Conservation (phyloP, 1,140 invertebrate genomes). For the Artemia franciscana region DNA sequence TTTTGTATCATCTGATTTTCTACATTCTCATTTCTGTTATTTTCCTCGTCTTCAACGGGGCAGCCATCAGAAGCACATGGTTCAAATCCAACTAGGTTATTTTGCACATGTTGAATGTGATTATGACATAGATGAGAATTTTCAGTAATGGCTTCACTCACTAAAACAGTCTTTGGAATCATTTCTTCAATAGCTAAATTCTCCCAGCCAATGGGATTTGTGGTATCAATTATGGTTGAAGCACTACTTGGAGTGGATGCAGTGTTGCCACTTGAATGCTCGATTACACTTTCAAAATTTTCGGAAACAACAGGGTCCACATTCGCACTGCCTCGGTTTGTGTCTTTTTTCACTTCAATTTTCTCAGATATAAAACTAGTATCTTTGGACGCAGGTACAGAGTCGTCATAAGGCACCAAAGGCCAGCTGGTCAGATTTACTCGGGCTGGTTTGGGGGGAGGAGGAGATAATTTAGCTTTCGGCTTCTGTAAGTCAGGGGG, state of each 20-base stretch:
- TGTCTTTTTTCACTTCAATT: background rate
- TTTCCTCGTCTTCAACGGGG: too few relatives aligned
- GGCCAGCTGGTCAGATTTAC: background rate
- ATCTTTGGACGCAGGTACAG: background rate
- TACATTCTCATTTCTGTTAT: too few relatives aligned
- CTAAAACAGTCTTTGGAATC: background rate
- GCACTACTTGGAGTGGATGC: background rate
- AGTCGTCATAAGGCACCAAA: background rate
- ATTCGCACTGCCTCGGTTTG: background rate
- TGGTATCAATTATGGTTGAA: background rate
- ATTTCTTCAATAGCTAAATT: background rate
- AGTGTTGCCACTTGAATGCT: background rate
- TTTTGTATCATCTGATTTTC: too few relatives aligned
- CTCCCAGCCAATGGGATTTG: background rate
- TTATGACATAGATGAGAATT: background rate
- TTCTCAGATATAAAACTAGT: background rate
- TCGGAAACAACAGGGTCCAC: background rate
- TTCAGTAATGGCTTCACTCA: background rate
- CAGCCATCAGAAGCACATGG: too few relatives aligned
- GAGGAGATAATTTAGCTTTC: background rate
- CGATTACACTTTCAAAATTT: background rate
- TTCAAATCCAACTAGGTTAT: background rate
- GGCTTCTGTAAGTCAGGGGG: background rate
- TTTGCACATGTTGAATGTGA: background rate
- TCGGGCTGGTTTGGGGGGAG: background rate